Evolutionary conservation across 1,140 invertebrate species (phyloP).

Genomic region (Hesperophylax magnus): DNA sequence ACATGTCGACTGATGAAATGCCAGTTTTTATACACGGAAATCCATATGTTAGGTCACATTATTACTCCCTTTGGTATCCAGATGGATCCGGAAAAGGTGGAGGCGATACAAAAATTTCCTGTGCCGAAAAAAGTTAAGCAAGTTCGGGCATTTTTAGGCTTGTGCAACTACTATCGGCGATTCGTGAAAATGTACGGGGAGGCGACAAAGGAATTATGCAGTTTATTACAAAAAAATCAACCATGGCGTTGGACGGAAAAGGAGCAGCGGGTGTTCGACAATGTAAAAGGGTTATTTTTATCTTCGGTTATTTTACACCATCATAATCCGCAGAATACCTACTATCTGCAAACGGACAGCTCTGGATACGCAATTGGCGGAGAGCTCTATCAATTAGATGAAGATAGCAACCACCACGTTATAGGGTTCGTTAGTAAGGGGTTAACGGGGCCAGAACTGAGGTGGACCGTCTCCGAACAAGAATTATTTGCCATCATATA

Average conservation of each 20-base stretch:
- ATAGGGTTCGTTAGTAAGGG: neutral
- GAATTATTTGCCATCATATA: neutral
- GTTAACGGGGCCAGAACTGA: neutral
- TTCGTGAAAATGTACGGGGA: neutral
- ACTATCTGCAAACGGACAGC: neutral
- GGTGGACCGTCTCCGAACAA: neutral
- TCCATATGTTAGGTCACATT: neutral
- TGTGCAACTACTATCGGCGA: neutral
- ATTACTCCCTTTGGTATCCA: neutral
- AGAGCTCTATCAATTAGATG: neutral
- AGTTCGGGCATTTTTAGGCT: neutral
- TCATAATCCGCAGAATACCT: neutral
- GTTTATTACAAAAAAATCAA: neutral
- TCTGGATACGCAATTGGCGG: neutral
- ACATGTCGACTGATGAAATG: neutral
- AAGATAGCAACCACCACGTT: neutral
- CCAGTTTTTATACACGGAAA: neutral
- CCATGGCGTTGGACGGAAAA: neutral
- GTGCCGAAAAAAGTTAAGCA: neutral
- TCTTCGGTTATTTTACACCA: neutral
- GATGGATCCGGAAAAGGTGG: conserved; percentile 3
- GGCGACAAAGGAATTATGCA: neutral
- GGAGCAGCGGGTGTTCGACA: neutral
- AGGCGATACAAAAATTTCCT: neutral
- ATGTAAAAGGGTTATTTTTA: neutral